A percentile compares a stretch with the other conserved stretches of the same genome.
Evolutionary conservation across 2,113 vertebrate species (phyloP).

Genomic region (Machaerirhynchus nigripectus): DNA sequence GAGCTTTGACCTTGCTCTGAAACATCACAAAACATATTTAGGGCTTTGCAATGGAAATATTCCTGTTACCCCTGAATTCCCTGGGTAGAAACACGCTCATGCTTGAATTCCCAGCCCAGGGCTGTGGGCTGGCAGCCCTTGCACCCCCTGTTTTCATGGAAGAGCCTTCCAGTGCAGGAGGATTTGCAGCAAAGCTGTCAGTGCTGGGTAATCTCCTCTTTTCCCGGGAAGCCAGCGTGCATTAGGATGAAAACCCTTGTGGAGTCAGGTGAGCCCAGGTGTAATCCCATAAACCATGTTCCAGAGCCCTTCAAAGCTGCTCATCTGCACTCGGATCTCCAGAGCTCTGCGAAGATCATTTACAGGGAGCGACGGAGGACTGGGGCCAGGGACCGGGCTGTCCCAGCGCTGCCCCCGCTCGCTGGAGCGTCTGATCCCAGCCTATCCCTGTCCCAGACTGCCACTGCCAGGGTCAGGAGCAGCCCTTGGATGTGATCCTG

Average conservation of each 20-base stretch:
- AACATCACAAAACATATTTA: background rate
- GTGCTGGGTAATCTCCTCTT: background rate
- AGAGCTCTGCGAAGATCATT: background rate
- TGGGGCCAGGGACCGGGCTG: accelerated
- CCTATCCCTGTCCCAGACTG: background rate
- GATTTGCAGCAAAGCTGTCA: background rate
- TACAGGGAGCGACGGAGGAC: accelerated
- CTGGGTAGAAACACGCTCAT: accelerated
- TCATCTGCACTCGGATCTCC: accelerated
- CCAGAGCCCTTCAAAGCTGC: background rate
- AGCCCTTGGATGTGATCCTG: background rate
- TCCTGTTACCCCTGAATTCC: background rate
- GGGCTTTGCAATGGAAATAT: background rate
- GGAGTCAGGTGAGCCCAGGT: background rate
- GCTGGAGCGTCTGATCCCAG: background rate
- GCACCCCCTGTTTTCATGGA: background rate
- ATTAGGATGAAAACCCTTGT: background rate
- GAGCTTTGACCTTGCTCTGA: background rate
- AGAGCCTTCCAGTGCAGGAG: background rate
- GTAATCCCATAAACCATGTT: background rate
- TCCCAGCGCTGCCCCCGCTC: accelerated
- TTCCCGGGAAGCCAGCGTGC: accelerated
- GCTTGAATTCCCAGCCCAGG: background rate
- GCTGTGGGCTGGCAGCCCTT: background rate
- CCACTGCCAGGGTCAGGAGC: background rate